Percentiles rank a stretch among this genome's conserved stretches.
Evolutionary conservation across 2,888 invertebrate species (phyloP).

Genomic region (Trichacis sp.): DNA sequence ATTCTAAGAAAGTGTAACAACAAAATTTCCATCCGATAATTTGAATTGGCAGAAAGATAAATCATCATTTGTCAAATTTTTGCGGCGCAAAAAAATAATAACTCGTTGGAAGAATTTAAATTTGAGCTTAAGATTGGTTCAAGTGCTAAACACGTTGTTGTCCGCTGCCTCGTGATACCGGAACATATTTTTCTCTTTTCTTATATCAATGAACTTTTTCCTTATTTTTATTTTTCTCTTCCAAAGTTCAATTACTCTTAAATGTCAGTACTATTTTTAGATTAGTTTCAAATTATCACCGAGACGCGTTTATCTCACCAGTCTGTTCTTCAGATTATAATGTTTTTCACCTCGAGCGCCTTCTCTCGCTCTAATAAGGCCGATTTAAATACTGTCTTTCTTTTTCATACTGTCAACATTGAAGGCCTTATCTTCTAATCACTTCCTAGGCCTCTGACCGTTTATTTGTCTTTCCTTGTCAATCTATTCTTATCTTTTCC

Average conservation of each 20-base stretch:
- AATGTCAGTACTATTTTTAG: slow-evolving; percentile 15
- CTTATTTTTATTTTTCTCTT: slow-evolving; percentile 6
- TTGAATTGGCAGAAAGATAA: too few species aligned
- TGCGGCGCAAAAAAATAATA: neutral
- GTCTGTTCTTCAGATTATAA: slow-evolving; percentile 14
- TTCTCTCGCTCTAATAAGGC: neutral
- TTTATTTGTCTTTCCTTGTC: slow-evolving; percentile 6
- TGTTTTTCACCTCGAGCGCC: slow-evolving; percentile 20
- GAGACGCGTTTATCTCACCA: slow-evolving; percentile 18
- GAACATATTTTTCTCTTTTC: slow-evolving; percentile 7
- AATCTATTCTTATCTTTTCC: slow-evolving; percentile 4
- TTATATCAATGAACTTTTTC: slow-evolving; percentile 12
- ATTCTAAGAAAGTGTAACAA: too few species aligned
- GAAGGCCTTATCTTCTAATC: slow-evolving; percentile 1
- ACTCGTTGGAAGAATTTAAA: neutral
- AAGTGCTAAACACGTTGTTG: neutral
- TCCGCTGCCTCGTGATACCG: neutral
- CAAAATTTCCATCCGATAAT: too few species aligned
- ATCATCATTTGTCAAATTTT: too few species aligned
- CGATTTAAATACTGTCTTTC: neutral
- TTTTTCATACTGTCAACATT: neutral
- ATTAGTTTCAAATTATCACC: slow-evolving; percentile 17
- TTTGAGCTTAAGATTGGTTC: neutral
- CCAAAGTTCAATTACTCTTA: slow-evolving; percentile 8
- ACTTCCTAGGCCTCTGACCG: slow-evolving; percentile 4